A percentile compares a stretch with the other conserved stretches of the same genome.
phyloP scores from a whole-genome alignment of 2,888 invertebrate genomes.

The Cephus nigrinus region DNA sequence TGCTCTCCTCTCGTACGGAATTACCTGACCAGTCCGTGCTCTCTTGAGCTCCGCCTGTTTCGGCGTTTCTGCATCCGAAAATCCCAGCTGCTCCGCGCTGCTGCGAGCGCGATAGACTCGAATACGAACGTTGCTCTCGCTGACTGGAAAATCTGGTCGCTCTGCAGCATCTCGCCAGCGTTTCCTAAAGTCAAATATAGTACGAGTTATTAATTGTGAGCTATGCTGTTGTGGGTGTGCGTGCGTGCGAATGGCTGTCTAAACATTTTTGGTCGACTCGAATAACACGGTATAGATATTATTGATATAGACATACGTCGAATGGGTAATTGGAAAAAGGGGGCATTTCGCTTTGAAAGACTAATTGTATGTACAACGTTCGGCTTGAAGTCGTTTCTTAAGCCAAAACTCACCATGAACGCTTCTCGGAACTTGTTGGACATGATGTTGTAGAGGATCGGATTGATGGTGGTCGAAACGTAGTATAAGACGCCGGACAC shows the following conservation, averaged over 20 bases:
- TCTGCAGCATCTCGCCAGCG: conserved; percentile 68
- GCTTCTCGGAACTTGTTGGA: conserved; percentile 93
- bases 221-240: not conserved
- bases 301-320: not conserved
- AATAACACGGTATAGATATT: not conserved
- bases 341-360: not conserved
- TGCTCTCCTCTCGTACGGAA: conserved; percentile 46
- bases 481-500: conserved; percentile 92
- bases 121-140: conserved; percentile 70
- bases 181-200: conserved; percentile 67
- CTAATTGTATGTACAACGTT: not conserved
- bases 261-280: not conserved
- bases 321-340: no score
- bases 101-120: conserved; percentile 70
- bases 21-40: conserved; percentile 55
- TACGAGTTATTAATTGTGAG: not conserved
- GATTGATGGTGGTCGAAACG: conserved; percentile 92
- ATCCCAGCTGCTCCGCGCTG: conserved; percentile 65
- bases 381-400: conserved; percentile 7
- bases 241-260: not conserved
- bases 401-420: conserved; percentile 79
- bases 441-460: conserved; percentile 94
- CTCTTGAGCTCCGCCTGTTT: conserved; percentile 44
- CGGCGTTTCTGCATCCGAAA: conserved; percentile 64
- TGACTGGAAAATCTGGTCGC: conserved; percentile 43